phyloP scores from a whole-genome alignment of 2,888 invertebrate genomes.

The Metellina segmentata region DNA sequence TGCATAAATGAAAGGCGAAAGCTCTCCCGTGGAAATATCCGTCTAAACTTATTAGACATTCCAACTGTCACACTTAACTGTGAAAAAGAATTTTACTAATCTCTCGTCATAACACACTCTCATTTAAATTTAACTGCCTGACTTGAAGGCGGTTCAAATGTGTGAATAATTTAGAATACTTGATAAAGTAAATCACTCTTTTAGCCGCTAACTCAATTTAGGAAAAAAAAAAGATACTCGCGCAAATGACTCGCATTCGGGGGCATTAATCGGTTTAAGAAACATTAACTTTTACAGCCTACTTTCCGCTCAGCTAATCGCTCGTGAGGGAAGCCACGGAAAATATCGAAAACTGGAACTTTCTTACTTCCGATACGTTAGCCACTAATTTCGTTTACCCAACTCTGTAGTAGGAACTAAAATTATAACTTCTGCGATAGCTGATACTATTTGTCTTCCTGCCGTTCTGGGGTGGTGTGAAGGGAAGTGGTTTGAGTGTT shows the following conservation, averaged over 20 bases:
- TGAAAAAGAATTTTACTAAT: slow-evolving; percentile 1
- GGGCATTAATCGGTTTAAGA: slow-evolving; percentile 69
- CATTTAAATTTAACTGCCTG: slow-evolving; percentile 52
- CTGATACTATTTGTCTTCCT: slow-evolving; percentile 53
- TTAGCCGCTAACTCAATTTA: slow-evolving; percentile 45
- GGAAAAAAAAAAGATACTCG: slow-evolving; percentile 40
- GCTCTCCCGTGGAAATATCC: not conserved
- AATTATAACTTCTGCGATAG: slow-evolving; percentile 67
- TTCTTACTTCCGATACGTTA: slow-evolving; percentile 61
- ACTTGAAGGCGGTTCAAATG: slow-evolving; percentile 35
- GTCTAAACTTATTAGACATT: not conserved
- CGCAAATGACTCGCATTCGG: slow-evolving; percentile 52
- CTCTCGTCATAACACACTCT: slow-evolving; percentile 46
- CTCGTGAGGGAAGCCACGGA: slow-evolving; percentile 52
- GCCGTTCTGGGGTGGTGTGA: not conserved
- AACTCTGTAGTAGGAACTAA: slow-evolving; percentile 32
- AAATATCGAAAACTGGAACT: slow-evolving; percentile 55
- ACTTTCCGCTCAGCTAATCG: slow-evolving; percentile 52
- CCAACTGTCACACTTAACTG: not conserved
- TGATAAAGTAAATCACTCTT: slow-evolving; percentile 50
- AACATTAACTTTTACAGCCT: slow-evolving; percentile 69
- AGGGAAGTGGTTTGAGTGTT: not conserved
- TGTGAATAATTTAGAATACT: slow-evolving; percentile 58
- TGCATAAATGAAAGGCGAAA: no score
- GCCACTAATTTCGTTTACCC: slow-evolving; percentile 61